Base-by-base conservation (phyloP, 92 coral and sea anemone genomes). In the Porites lobata region DNA sequence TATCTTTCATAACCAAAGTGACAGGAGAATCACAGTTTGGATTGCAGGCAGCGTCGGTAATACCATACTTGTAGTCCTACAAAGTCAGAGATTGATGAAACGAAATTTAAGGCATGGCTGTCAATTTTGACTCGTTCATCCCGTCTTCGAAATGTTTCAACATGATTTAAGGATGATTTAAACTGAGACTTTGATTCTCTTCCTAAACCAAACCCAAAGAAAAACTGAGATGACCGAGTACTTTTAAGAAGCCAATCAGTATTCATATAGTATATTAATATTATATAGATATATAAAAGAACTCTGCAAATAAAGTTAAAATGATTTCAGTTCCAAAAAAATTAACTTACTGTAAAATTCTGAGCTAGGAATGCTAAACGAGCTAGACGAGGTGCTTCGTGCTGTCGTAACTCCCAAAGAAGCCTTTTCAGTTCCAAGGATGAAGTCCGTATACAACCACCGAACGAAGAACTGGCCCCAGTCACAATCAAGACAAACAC, bases 371-470 rank as follows among this genome's bases (percentile, higher is more conserved):
- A 22, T 80, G 85, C 66, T 57, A 80, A 52, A 64, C 51, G 50
- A 66, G 75, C 64, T 52, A 80, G 62, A 9, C 52, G 52, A 38
- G 20, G 64, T 7, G 65, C 18, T 6, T 65, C 50, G 0, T 3
- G 65, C 0, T 9, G 17, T 66, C 43, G 43, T 6, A 80, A 66
- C 52, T 67, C 75, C 51, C 75, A 64, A 22, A 21, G 75, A 29
- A 80, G 75, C 1, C 65, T 75, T 32, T 20, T 2, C 8, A 1
- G 50, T 51, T 72, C 85, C 22, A 52, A 66, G 52, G 65, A 80
- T 66, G 50, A 32, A 65, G 63, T 68, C 20, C 83, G 73, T 17
- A 15, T 52, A 65, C 83, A 79, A 21, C 83, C 83, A 9, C 72
- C 73, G 50, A 20, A 15, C 4, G 85, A 64, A 22, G 65, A 50